Conservation (phyloP, 2,888 invertebrate genomes). For the Pheosia tremula region DNA sequence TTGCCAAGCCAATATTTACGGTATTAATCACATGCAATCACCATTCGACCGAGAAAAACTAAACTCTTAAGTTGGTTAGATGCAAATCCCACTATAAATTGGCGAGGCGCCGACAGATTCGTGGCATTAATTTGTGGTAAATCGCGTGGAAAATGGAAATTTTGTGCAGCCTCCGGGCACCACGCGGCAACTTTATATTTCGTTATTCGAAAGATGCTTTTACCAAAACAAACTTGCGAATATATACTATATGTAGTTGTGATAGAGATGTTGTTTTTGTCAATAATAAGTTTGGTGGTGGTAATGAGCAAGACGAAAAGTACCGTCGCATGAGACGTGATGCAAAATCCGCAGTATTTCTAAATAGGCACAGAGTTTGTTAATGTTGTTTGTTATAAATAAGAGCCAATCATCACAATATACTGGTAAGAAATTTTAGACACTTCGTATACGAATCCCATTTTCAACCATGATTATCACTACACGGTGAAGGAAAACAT, state of each 20-base stretch:
- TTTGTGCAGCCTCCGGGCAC: slow-evolving; percentile 79
- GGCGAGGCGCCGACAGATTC: slow-evolving; percentile 75
- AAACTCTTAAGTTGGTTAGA: slow-evolving; percentile 52
- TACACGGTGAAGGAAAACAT: no score
- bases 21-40: slow-evolving; percentile 55
- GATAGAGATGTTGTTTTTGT: slow-evolving; percentile 35
- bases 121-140: slow-evolving; percentile 81
- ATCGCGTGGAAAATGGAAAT: slow-evolving; percentile 83
- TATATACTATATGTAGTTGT: slow-evolving; percentile 29
- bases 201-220: not conserved
- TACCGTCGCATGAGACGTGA: slow-evolving; percentile 57
- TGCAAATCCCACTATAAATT: slow-evolving; percentile 79
- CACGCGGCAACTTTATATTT: slow-evolving; percentile 1
- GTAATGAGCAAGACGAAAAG: slow-evolving; percentile 18
- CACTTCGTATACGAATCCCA: no score
- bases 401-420: no score
- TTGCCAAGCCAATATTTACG: slow-evolving; percentile 7
- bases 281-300: slow-evolving; percentile 10
- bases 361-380: slow-evolving; percentile 47
- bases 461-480: no score
- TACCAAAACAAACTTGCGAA: slow-evolving; percentile 25
- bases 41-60: slow-evolving; percentile 56
- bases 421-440: no score
- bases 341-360: slow-evolving; percentile 62
- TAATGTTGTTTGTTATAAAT: not conserved